Evolutionary conservation across 2,797 vertebrate genomes (phyloP), one percentile per base, ranked within the genome.

Genomic region (Prionace glauca): DNA sequence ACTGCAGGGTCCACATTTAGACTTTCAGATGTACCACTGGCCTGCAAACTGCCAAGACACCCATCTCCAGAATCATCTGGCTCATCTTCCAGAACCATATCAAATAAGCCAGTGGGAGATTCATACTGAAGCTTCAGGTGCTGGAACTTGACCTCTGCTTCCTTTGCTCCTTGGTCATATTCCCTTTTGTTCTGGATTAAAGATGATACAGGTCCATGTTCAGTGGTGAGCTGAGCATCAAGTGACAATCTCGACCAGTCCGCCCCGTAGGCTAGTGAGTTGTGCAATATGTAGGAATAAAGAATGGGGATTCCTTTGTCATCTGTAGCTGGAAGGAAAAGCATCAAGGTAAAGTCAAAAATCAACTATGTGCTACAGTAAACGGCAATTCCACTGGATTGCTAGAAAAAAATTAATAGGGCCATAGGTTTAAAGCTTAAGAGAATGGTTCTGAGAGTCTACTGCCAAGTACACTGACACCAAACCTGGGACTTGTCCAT

Each of bases 241-340:
- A 96, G 96, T 11, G 96, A 96, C 29, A 99, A 96, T 95, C 97
- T 97, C 22, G 98, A 99, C 99, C 99, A 99, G 97, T 99, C 99
- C 0, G 98, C 98, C 84, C 99, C 99, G 0, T 99, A 99, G 0
- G 99, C 98, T 96, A 99, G 96, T 0, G 99, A 99, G 96, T 98
- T 98, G 97, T 99, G 98, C 87, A 98, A 96, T 81, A 97, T 97
- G 0, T 99, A 98, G 84, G 99, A 99, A 2, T 98, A 97, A 24
- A 98, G 96, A 10, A 99, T 96, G 0, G 97, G 93, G 95, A 98
- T 98, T 0, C 97, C 95, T 24, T 97, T 98, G 45, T 95, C 97
- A 77, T 96, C 96, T 96, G 97, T 97, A 74, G 97, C 98, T 99
- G 96, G 26, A 96, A 50, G 0, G 4, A 95, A 29, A 0, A 0